Evolutionary conservation across 2,888 invertebrate species (phyloP).

Genomic region (Cyrtodaria siliqua): DNA sequence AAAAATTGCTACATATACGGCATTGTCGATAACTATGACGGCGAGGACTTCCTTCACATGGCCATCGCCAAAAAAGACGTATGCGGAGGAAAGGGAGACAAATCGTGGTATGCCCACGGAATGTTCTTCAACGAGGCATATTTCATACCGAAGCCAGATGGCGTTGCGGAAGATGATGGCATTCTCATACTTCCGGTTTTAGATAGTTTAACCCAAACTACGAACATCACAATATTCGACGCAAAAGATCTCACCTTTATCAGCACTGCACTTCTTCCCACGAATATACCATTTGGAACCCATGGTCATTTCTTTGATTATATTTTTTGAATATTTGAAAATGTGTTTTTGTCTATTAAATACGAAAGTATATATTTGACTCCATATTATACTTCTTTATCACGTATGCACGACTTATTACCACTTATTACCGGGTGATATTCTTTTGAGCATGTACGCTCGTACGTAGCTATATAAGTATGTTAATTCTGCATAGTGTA

Average conservation of each 20-base stretch:
- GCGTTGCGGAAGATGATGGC: conserved; percentile 78
- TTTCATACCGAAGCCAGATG: conserved; percentile 75
- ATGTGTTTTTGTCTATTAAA: no score
- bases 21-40: conserved; percentile 72
- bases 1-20: conserved; percentile 79
- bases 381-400: no score
- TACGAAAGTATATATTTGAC: no score
- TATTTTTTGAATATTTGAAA: conserved; percentile 25
- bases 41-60: conserved; percentile 63
- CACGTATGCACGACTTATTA: no score
- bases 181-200: conserved; percentile 76
- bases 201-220: conserved; percentile 64
- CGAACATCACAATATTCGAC: conserved; percentile 75
- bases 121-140: conserved; percentile 76
- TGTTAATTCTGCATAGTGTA: no score
- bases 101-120: conserved; percentile 59
- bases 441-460: no score
- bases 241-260: conserved; percentile 69
- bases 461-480: no score
- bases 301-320: conserved; percentile 78
- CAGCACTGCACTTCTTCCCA: conserved; percentile 70
- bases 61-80: conserved; percentile 78
- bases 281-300: conserved; percentile 75
- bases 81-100: conserved; percentile 60
- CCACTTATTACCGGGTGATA: no score